Evolutionary conservation across 1,140 invertebrate species (phyloP).

Genomic region (Eurosta solidaginis): DNA sequence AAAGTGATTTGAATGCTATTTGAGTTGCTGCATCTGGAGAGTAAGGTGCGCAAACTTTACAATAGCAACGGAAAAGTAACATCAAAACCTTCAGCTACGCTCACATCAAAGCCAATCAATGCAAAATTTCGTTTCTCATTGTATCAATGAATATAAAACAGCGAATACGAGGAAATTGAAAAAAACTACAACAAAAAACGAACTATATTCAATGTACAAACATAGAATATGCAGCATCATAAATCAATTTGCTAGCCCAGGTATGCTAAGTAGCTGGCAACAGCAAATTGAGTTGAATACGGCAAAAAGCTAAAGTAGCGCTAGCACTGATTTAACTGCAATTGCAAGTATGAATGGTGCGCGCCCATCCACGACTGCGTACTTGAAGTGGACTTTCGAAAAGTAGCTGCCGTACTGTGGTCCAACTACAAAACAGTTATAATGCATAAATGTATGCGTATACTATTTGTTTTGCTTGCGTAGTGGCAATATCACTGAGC

Average conservation of each 20-base stretch:
- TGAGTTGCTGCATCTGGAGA: not conserved
- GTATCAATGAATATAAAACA: not conserved
- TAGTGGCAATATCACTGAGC: not conserved
- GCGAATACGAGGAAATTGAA: constrained; percentile 18
- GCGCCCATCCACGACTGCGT: not conserved
- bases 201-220: too few relatives aligned
- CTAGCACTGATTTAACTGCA: not conserved
- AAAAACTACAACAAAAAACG: not conserved
- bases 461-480: not conserved
- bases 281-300: not conserved
- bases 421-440: not conserved
- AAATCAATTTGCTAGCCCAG: not conserved
- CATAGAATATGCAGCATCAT: too few relatives aligned
- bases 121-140: not conserved
- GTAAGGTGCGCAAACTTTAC: not conserved
- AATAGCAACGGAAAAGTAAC: not conserved
- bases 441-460: not conserved
- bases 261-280: constrained; percentile 6
- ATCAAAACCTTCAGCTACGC: not conserved
- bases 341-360: too few relatives aligned
- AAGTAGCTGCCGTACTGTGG: not conserved
- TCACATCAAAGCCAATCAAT: constrained; percentile 2
- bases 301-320: not conserved
- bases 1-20: not conserved
- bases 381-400: not conserved